phyloP scores from a whole-genome alignment of 2,797 vertebrate species.

The Pantherophis alleghaniensis region DNA sequence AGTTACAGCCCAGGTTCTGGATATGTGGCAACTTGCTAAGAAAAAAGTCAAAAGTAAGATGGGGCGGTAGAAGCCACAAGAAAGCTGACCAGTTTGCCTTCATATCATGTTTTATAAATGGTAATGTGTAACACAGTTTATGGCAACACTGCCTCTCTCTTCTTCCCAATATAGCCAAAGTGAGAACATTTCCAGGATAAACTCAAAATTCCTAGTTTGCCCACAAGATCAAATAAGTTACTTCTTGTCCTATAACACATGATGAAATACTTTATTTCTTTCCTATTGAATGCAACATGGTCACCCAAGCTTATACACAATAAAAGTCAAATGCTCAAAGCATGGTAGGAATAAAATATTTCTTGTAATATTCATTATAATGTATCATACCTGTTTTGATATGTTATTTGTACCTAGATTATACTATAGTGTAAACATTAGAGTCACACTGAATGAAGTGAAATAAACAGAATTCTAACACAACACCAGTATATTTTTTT shows the following conservation, averaged over 20 bases:
- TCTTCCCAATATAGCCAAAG: background rate
- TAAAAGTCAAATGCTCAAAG: background rate
- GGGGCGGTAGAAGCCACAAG: background rate
- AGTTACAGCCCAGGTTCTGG: background rate
- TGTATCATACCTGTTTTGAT: background rate
- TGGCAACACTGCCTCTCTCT: background rate
- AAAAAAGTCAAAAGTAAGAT: background rate
- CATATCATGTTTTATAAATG: background rate
- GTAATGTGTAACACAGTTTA: background rate
- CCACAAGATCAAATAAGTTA: background rate
- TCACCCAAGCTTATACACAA: background rate
- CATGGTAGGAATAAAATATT: background rate
- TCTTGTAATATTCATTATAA: background rate
- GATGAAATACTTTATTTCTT: background rate
- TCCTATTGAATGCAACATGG: background rate
- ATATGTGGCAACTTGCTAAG: background rate
- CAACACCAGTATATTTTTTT: background rate
- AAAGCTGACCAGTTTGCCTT: background rate
- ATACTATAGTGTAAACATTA: slow-evolving; percentile 22
- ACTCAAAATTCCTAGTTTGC: background rate
- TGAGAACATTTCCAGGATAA: background rate
- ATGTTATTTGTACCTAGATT: background rate
- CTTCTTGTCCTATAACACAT: background rate
- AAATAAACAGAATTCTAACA: background rate
- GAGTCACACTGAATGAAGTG: slow-evolving; percentile 18